Base-by-base conservation (phyloP, 2,113 vertebrate species). In the Mixornis gularis region DNA sequence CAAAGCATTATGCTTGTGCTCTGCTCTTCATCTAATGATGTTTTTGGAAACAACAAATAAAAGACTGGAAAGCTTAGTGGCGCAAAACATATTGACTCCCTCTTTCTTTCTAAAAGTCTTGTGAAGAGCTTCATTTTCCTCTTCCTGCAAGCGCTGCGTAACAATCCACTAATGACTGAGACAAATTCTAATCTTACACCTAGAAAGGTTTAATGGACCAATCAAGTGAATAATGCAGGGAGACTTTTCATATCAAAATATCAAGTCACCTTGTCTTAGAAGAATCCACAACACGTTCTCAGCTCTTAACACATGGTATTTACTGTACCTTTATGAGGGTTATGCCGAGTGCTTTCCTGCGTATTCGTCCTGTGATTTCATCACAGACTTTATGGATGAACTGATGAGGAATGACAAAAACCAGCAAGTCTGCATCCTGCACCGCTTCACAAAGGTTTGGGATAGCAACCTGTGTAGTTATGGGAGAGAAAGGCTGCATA, bases 331-430 rank as follows among this genome's bases (percentile, higher is more conserved):
- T 99, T 90, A 99, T 99, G 40, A 99, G 98, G 25, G 98, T 98
- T 96, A 99, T 99, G n/a, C 98, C 99, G 3, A 98, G 93, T 0
- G 99, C 98, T 40, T 96, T 97, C 86, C 97, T 96, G 38, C 98
- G 97, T n/a, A 99, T 97, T 32, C 73, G 97, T 53, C 98, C 98
- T 3, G 97, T 96, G 96, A 99, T 98, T 94, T 99, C 98, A 9
- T 99, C 98, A 4, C 99, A 99, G 90, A 99, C 97, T 46, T 97
- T 98, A 87, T 98, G 97, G 88, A 99, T 99, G 96, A 98, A 99
- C 96, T 99, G 99, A 90, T 99, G 99, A 48, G 99, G 99, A 56
- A 99, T 98, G 78, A 99, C 98, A 53, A 99, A 99, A 80, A 99
- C 97, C 88, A 99, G 96, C 85, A 99, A 95, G 95, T 99, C 98